Evolutionary conservation across 37 sponge, comb jelly and placozoan genomes (phyloP), one percentile per base, ranked within the genome.

Genomic region (Ephydatia muelleri): DNA sequence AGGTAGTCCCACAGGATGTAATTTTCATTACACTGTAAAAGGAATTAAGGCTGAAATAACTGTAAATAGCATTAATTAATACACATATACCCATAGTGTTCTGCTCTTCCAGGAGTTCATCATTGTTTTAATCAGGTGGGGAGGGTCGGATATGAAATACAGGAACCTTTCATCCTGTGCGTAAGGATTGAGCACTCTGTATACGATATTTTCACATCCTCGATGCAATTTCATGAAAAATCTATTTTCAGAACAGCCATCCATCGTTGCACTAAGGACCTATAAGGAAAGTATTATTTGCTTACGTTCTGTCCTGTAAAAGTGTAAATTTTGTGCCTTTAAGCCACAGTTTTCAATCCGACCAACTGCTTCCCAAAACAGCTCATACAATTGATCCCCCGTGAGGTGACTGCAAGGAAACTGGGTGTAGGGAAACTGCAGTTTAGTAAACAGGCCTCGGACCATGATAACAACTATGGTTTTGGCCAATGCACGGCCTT

Each of bases 401-500:
- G 72, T 69, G n/a, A 82, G 32, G 16, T 22, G 13, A 38, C 47
- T 19, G 38, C 47, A 82, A 19, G 77, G 84, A 23, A 75, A 80
- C 48, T 87, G 79, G 38, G 87, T 76, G 48, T 87, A 79, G 28
- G 77, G 67, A 27, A 49, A 84, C 48, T 22, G 38, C 43, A 76
- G 77, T 14, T 36, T 9, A 9, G 77, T 84, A 25, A 84, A 84
- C 16, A 84, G 68, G 25, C 84, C 77, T 34, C 35, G 34, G 19
- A 84, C 77, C 84, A 84, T 76, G 27, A 84, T 67, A 23, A 68
- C 71, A 77, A 85, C 48, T 35, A 77, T 70, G 70, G 85, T 40
- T 34, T 85, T 85, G 32, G 85, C 85, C 29, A 77, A 70, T 12
- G 29, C 48, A 77, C n/a, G 43, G 5, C 23, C 49, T 35, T 69